A percentile compares a stretch with the other conserved stretches of the same genome.
These are phyloP conservation scores for Epizoanthus fatuus DNA, from an alignment of 92 coral and sea anemone genomes.

Conservation along the genomic window DNA sequence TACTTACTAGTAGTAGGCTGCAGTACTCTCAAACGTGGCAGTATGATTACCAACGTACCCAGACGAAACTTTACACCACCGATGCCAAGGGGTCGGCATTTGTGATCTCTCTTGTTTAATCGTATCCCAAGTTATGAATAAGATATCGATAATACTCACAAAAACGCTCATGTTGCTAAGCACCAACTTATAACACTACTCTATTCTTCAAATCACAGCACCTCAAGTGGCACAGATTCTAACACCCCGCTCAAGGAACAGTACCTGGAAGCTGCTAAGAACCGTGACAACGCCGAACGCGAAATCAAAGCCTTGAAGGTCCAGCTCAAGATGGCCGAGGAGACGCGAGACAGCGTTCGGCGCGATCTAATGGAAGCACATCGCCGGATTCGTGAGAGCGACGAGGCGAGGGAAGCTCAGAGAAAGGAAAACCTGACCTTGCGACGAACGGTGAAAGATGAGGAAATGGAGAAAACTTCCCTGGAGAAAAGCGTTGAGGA, in stretches of 20 bases:
- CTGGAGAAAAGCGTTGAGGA: conserved; percentile 77
- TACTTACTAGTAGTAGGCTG: too few relatives aligned
- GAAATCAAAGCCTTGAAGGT: conserved; percentile 89
- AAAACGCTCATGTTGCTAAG: background rate
- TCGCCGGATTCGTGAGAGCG: conserved; percentile 81
- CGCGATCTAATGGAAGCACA: conserved; percentile 88
- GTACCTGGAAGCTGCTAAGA: conserved; percentile 77
- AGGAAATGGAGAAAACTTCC: conserved; percentile 76
- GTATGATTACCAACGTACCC: too few relatives aligned
- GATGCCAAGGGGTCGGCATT: too few relatives aligned
- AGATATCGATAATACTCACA: too few relatives aligned
- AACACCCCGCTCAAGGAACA: conserved; percentile 65
- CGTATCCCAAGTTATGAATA: too few relatives aligned
- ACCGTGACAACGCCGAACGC: conserved; percentile 80
- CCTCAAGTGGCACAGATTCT: background rate
- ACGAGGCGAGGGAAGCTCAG: conserved; percentile 73
- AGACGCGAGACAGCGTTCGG: conserved; percentile 83
- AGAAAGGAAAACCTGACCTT: conserved; percentile 82
- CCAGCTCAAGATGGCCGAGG: conserved; percentile 91
- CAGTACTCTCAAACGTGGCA: too few relatives aligned
- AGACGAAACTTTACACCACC: too few relatives aligned
- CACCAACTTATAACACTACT: background rate
- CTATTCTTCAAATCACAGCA: conserved; percentile 24
- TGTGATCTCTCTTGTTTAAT: too few relatives aligned
- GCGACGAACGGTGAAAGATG: conserved; percentile 75